phyloP scores from a whole-genome alignment of 2,888 invertebrate species.

The Lithosia quadra region DNA sequence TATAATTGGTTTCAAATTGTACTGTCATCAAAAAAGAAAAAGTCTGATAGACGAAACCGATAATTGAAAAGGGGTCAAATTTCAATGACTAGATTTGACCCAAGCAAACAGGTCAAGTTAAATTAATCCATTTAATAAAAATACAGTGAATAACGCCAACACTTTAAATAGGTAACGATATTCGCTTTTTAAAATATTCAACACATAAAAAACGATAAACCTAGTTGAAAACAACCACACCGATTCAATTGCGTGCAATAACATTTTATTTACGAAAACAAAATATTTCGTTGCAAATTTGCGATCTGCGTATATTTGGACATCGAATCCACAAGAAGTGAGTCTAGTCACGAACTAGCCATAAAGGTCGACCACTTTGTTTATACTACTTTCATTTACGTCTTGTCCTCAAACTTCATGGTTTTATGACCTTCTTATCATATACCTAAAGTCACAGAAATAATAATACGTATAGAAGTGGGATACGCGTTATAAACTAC shows the following conservation, averaged over 20 bases:
- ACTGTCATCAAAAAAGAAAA: too few relatives aligned
- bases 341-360: slow-evolving; percentile 41
- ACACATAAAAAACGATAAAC: not conserved
- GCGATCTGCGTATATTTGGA: slow-evolving; percentile 15
- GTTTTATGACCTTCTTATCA: slow-evolving; percentile 33
- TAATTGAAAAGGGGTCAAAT: too few relatives aligned
- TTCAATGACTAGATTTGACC: too few relatives aligned
- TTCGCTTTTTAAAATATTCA: not conserved
- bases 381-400: slow-evolving; percentile 31
- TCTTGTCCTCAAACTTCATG: slow-evolving; percentile 25
- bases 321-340: slow-evolving; percentile 19
- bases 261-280: slow-evolving; percentile 19
- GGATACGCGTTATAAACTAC: too few relatives aligned
- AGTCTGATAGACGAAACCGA: too few relatives aligned
- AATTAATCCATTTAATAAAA: too few relatives aligned
- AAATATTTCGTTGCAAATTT: slow-evolving; percentile 29
- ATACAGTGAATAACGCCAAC: not conserved
- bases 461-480: too few relatives aligned
- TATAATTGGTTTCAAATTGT: too few relatives aligned
- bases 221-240: slow-evolving; percentile 5
- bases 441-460: too few relatives aligned
- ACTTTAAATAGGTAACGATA: not conserved
- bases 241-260: slow-evolving; percentile 17
- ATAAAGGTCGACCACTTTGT: slow-evolving; percentile 36
- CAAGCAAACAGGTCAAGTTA: too few relatives aligned